Evolutionary conservation across 1,140 invertebrate genomes (phyloP).

Genomic region (Phymastichus coffea): DNA sequence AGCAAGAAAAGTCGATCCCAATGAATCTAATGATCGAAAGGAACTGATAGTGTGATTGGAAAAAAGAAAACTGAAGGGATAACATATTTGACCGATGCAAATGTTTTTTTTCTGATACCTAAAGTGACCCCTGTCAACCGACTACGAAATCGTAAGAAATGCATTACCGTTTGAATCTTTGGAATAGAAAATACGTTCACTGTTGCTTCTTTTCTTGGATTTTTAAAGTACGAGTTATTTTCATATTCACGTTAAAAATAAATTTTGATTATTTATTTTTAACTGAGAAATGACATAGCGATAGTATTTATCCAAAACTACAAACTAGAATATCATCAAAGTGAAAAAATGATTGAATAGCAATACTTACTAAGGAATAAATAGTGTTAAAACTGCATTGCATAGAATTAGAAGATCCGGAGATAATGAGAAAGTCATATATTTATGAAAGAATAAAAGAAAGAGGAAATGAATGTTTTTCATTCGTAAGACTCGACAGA

Average conservation of each 20-base stretch:
- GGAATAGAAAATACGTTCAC: neutral
- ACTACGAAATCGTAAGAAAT: neutral
- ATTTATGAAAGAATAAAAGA: no score
- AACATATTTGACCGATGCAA: slow-evolving; percentile 16
- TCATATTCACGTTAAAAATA: no score
- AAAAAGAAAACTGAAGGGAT: neutral
- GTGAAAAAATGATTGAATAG: no score
- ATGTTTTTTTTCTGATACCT: slow-evolving; percentile 12
- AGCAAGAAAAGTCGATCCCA: slow-evolving; percentile 26
- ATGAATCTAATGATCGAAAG: slow-evolving; percentile 11
- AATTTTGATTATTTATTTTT: no score
- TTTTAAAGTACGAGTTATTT: no score
- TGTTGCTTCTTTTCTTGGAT: neutral
- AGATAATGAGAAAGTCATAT: no score
- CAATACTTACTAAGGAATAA: no score
- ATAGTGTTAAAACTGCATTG: no score
- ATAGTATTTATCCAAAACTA: no score
- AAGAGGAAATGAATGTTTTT: slow-evolving; percentile 2
- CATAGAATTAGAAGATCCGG: no score
- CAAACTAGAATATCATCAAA: no score
- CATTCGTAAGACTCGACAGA: slow-evolving; percentile 21
- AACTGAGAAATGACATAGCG: no score
- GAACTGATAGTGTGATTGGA: neutral
- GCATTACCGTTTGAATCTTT: neutral
- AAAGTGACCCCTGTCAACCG: neutral